Percentiles rank a stretch among this genome's conserved stretches.
phyloP scores from a whole-genome alignment of 2,113 vertebrate genomes.

The Dendrocopos noguchii region DNA sequence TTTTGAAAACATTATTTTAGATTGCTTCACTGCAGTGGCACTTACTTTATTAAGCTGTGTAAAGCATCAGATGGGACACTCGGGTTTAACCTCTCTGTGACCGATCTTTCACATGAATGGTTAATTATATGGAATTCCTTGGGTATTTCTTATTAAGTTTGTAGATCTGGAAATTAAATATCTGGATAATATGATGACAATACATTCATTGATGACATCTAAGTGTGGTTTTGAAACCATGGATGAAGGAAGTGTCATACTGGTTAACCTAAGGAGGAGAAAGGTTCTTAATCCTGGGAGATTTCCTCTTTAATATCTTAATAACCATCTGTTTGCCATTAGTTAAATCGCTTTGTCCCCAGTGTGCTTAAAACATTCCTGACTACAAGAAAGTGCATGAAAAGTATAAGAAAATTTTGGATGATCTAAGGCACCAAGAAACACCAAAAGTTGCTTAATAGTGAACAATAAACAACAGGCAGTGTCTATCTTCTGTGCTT shows the following conservation, averaged over 20 bases:
- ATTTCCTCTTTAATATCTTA: neutral
- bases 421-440: neutral
- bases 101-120: neutral
- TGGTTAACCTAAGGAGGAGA: neutral
- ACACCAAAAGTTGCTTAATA: neutral
- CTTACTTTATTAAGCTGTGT: neutral
- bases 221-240: neutral
- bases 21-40: neutral
- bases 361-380: neutral
- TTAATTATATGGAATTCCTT: neutral
- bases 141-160: neutral
- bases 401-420: neutral
- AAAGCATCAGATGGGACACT: neutral
- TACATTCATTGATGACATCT: neutral
- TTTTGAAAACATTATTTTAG: neutral
- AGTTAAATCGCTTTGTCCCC: neutral
- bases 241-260: neutral
- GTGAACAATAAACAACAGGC: neutral
- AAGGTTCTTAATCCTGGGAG: neutral
- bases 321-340: neutral
- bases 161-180: neutral
- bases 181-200: rapidly evolving
- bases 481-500: neutral
- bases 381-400: neutral
- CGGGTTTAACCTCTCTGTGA: neutral